Evolutionary conservation across 2,888 invertebrate genomes (phyloP), one percentile per base, ranked within the genome.

Genomic region (Lypha dubia): DNA sequence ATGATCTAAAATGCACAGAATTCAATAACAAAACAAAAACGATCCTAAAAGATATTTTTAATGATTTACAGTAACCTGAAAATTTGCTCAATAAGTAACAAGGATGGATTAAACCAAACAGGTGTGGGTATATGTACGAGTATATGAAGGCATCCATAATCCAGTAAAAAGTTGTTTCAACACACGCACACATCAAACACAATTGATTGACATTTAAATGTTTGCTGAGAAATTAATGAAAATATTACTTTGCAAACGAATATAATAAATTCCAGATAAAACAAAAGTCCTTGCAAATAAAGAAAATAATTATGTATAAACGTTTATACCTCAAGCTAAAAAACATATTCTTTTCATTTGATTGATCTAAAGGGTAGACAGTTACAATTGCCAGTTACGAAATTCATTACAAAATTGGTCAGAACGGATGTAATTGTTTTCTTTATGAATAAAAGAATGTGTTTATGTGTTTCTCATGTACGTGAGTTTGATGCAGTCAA

Each of bases 281-380:
- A 67, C 17, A 38, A 74, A 51, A 35, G 15, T 60, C 15, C 22
- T 35, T 28, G 0, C 60, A 38, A 24, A 24, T 9, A 51, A 22
- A 70, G 51, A 35, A 32, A 53, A 51, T n/a, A 68, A 68, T 58
- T 7, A 38, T 5, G 17, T 28, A 24, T 11, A 1, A 15, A 20
- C n/a, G 11, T 32, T 4, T 7, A 17, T n/a, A 56, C 46, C 67
- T 67, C 46, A 49, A 58, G 58, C 58, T 13, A 46, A 67, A 46
- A 67, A 58, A 8, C 9, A n/a, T 17, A 44, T 38, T 11, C 1
- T 38, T 28, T 75, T 70, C 15, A 15, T 65, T 83, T 90, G 90
- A 90, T 90, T 90, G 90, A 90, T 90, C 91, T 88, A 88, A 88
- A 90, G 86, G 88, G 89, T 88, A 89, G 90, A 90, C 90, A 89